A percentile compares a stretch with the other conserved stretches of the same genome.
phyloP scores from a whole-genome alignment of 2,113 vertebrate species.

The Tympanuchus pallidicinctus region DNA sequence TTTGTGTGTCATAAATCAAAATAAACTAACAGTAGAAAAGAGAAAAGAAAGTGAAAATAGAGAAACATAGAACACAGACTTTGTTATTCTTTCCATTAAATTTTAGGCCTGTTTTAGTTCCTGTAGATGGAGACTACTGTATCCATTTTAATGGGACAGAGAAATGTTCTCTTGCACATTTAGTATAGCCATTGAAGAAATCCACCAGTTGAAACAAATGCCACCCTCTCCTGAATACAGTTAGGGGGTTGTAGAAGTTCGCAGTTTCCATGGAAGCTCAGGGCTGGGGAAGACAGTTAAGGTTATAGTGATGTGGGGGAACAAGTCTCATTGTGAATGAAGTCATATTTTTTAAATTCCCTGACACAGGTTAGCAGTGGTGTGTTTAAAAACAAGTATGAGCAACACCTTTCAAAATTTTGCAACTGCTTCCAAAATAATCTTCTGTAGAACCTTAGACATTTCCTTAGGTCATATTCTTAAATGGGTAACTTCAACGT shows the following conservation, averaged over 20 bases:
- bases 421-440: rapidly evolving
- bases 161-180: background rate
- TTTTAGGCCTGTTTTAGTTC: background rate
- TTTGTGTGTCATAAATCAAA: background rate
- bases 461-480: background rate
- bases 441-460: background rate
- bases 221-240: rapidly evolving
- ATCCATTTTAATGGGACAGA: background rate
- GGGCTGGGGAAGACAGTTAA: background rate
- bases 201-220: background rate
- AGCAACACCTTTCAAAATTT: background rate
- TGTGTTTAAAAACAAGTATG: background rate
- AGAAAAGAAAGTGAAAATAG: background rate
- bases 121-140: background rate
- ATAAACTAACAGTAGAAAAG: background rate
- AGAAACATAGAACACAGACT: rapidly evolving
- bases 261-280: rapidly evolving
- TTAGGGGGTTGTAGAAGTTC: too few relatives aligned
- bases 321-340: background rate
- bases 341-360: background rate
- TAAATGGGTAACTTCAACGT: background rate
- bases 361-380: background rate
- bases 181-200: background rate
- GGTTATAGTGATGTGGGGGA: background rate
- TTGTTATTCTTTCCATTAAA: background rate